Evolutionary conservation across 1,140 invertebrate species (phyloP).

Genomic region (Dendrolimus punctatus): DNA sequence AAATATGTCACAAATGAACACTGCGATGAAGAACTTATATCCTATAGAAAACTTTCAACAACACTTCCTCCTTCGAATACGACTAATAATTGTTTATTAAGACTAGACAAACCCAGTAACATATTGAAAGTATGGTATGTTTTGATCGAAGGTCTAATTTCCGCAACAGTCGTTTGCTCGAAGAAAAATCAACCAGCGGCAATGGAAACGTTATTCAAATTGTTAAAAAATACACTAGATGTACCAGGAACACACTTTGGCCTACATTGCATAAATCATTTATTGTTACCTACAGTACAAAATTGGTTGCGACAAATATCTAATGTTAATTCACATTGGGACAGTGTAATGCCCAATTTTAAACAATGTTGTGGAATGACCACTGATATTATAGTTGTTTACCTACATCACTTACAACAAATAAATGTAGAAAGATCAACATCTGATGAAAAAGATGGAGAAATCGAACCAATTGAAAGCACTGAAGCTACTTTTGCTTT

Average conservation of each 20-base stretch:
- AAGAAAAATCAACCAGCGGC: slow-evolving; percentile 89
- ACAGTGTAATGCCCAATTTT: slow-evolving; percentile 87
- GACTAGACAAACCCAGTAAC: slow-evolving; percentile 87
- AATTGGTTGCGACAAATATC: slow-evolving; percentile 87
- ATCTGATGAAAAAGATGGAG: slow-evolving; percentile 43
- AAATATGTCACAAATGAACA: slow-evolving; percentile 65
- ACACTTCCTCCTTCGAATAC: slow-evolving; percentile 73
- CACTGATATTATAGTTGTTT: slow-evolving; percentile 92
- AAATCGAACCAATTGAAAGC: slow-evolving; percentile 64
- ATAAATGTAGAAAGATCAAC: slow-evolving; percentile 50
- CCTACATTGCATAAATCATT: slow-evolving; percentile 91
- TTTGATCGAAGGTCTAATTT: slow-evolving; percentile 90
- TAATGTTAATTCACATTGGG: slow-evolving; percentile 78
- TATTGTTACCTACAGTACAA: slow-evolving; percentile 91
- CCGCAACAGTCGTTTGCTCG: slow-evolving; percentile 85
- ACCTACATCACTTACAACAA: slow-evolving; percentile 71
- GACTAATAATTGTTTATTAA: slow-evolving; percentile 74
- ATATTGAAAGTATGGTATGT: slow-evolving; percentile 94
- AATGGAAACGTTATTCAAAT: slow-evolving; percentile 88
- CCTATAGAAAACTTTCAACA: slow-evolving; percentile 75
- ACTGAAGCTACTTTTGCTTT: slow-evolving; percentile 83
- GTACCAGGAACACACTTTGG: slow-evolving; percentile 89
- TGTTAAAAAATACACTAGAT: slow-evolving; percentile 82
- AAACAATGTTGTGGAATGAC: slow-evolving; percentile 94
- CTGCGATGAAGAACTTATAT: slow-evolving; percentile 70